Conservation (phyloP, 2,888 invertebrate species). For the Cybosia mesomella region DNA sequence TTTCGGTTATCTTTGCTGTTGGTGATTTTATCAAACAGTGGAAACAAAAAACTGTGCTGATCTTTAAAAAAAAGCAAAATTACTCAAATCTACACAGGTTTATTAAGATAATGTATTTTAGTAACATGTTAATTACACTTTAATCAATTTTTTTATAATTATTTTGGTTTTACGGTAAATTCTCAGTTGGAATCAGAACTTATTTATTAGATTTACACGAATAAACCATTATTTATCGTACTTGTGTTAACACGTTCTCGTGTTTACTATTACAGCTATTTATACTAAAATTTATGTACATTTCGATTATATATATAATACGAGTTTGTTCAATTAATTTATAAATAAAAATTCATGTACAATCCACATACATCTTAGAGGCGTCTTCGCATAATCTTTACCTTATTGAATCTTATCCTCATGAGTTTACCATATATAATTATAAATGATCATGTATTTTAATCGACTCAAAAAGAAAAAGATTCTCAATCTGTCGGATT, state of each 20-base stretch:
- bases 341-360: slow-evolving; percentile 10
- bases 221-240: slow-evolving; percentile 31
- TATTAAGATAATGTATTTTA: slow-evolving; percentile 31
- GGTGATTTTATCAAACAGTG: slow-evolving; percentile 22
- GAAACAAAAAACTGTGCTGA: slow-evolving; percentile 25
- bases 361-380: background rate
- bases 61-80: slow-evolving; percentile 32
- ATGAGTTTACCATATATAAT: too few relatives aligned
- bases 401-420: background rate
- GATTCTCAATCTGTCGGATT: too few relatives aligned
- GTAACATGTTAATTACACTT: slow-evolving; percentile 35
- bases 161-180: slow-evolving; percentile 6
- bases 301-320: slow-evolving; percentile 35
- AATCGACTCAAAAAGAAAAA: too few relatives aligned
- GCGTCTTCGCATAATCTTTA: background rate
- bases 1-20: slow-evolving; percentile 30
- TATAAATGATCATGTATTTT: too few relatives aligned
- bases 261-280: slow-evolving; percentile 35
- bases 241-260: slow-evolving; percentile 28
- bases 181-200: slow-evolving; percentile 9
- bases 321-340: slow-evolving; percentile 36
- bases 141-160: slow-evolving; percentile 28
- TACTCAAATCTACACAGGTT: slow-evolving; percentile 34
- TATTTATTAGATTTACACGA: slow-evolving; percentile 6
- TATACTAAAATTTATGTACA: slow-evolving; percentile 47